phyloP scores from a whole-genome alignment of 2,888 invertebrate species.

The Patella ulyssiponensis region DNA sequence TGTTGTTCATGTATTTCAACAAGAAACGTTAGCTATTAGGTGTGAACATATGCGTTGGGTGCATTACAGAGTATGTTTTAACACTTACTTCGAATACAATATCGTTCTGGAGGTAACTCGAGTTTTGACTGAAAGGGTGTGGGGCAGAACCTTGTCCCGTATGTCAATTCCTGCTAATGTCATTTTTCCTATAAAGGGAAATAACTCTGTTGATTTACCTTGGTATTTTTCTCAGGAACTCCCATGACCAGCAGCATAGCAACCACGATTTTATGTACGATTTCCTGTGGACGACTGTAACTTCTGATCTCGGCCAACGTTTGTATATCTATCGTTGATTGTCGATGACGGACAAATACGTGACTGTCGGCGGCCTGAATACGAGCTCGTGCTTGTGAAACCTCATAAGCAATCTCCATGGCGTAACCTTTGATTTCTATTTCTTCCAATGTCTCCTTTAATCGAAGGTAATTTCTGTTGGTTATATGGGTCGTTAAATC shows the following conservation, averaged over 20 bases:
- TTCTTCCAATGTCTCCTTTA: slow-evolving; percentile 1
- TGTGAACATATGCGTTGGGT: too few species aligned
- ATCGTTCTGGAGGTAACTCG: too few species aligned
- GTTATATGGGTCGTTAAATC: neutral
- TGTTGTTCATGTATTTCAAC: too few species aligned
- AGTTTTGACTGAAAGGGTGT: too few species aligned
- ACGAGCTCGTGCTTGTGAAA: neutral
- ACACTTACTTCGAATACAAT: too few species aligned
- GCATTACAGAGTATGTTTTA: too few species aligned
- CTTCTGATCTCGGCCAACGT: slow-evolving; percentile 30
- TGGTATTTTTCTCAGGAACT: slow-evolving; percentile 24
- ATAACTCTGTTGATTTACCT: slow-evolving; percentile 10
- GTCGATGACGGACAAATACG: neutral
- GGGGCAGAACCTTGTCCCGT: too few species aligned
- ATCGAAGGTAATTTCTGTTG: neutral
- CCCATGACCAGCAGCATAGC: slow-evolving; percentile 23
- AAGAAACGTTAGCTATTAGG: too few species aligned
- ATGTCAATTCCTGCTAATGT: too few species aligned
- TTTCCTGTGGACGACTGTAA: slow-evolving; percentile 27
- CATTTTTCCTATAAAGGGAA: too few species aligned
- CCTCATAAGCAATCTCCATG: neutral
- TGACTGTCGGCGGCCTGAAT: neutral
- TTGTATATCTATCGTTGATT: slow-evolving; percentile 18
- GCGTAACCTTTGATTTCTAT: slow-evolving; percentile 2
- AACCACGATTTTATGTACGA: slow-evolving; percentile 27